A percentile compares a stretch with the other conserved stretches of the same genome.
Conservation (phyloP, 2,888 invertebrate species). For the Caenorhabditis auriculariae region DNA sequence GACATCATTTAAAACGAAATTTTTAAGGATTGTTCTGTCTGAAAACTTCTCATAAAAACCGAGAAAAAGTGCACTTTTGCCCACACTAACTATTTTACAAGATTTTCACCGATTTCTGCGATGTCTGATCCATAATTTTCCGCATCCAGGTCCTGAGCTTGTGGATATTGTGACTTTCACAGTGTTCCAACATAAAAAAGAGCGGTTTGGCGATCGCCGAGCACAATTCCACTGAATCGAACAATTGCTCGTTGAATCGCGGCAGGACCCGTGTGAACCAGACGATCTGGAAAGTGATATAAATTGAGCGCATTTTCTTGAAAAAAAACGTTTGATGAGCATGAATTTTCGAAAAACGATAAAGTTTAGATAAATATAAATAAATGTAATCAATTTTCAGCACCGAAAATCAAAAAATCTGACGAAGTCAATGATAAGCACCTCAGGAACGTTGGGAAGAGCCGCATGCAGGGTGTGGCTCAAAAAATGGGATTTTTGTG, state of each 20-base stretch:
- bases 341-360: too few relatives aligned
- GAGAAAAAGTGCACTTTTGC: too few relatives aligned
- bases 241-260: constrained; percentile 55
- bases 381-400: too few relatives aligned
- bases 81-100: too few relatives aligned
- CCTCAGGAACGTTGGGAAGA: constrained; percentile 55
- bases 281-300: constrained; percentile 31
- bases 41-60: too few relatives aligned
- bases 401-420: too few relatives aligned
- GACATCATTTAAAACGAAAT: too few relatives aligned
- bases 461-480: constrained; percentile 70
- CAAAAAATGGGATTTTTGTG: constrained; percentile 86
- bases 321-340: not conserved
- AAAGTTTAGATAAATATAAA: too few relatives aligned
- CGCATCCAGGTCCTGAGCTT: constrained; percentile 56
- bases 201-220: constrained; percentile 53
- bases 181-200: constrained; percentile 55
- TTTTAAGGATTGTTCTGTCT: too few relatives aligned
- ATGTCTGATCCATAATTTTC: constrained; percentile 44
- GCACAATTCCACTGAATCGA: constrained; percentile 46
- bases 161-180: constrained; percentile 60
- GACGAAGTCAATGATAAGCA: not conserved
- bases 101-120: constrained; percentile 29
- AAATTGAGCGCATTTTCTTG: not conserved
- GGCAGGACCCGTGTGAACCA: constrained; percentile 60